Conservation (phyloP, 2,888 invertebrate genomes). For the Spilarctia lutea region DNA sequence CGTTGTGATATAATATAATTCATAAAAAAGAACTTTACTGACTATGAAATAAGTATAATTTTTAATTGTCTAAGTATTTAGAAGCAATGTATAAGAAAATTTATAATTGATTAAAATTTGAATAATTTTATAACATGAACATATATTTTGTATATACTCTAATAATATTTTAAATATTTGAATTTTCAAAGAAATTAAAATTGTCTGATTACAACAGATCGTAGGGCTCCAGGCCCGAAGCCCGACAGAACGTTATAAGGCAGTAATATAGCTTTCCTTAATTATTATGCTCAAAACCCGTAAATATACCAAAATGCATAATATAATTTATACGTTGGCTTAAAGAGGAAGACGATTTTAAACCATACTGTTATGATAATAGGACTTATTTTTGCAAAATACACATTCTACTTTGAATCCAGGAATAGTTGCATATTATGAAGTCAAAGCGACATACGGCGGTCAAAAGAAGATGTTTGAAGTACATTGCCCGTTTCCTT, state of each 20-base stretch:
- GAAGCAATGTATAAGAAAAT: background rate
- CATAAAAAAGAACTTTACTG: background rate
- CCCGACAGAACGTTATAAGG: background rate
- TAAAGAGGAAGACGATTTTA: background rate
- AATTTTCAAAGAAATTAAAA: background rate
- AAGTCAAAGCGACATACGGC: background rate
- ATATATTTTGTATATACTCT: background rate
- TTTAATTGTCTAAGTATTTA: background rate
- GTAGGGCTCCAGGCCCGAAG: background rate
- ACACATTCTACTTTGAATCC: background rate
- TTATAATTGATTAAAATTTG: background rate
- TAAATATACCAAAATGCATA: constrained; percentile 1
- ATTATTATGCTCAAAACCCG: background rate
- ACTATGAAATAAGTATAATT: background rate
- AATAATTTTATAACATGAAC: background rate
- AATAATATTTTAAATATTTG: background rate
- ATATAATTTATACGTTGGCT: constrained; percentile 1
- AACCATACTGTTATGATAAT: background rate
- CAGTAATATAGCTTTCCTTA: background rate
- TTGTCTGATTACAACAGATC: background rate
- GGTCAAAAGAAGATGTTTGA: background rate
- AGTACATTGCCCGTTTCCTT: background rate
- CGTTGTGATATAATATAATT: background rate
- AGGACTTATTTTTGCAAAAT: background rate
- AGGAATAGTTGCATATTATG: background rate